phyloP scores from a whole-genome alignment of 2,113 vertebrate species.

The Irena cyanogastra region DNA sequence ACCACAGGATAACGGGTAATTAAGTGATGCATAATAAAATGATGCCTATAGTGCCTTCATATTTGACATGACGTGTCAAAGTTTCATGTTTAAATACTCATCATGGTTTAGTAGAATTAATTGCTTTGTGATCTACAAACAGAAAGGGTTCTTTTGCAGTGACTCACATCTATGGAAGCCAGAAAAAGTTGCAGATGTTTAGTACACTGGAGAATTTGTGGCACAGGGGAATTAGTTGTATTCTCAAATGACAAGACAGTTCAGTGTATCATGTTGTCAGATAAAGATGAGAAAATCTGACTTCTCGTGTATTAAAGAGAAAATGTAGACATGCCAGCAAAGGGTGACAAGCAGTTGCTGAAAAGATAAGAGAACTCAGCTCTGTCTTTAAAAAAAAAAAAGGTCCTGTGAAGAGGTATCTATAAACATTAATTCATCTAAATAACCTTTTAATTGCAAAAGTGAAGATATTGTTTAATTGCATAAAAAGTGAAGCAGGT shows the following conservation, averaged over 20 bases:
- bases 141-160: background rate
- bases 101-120: background rate
- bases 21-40: background rate
- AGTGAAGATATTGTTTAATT: background rate
- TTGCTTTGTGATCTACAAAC: background rate
- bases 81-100: background rate
- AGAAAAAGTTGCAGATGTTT: background rate
- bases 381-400: background rate
- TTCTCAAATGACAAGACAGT: background rate
- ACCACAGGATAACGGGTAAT: background rate
- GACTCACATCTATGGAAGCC: background rate
- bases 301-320: background rate
- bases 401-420: background rate
- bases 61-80: background rate
- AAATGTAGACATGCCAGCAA: background rate
- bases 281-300: background rate
- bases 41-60: background rate
- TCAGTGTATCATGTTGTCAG: background rate
- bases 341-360: background rate
- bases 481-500: background rate
- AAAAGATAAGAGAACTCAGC: background rate
- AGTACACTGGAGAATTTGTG: background rate
- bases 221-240: background rate
- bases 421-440: background rate
- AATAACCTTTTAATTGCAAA: background rate